Evolutionary conservation across 35 echinoderm and acorn worm species (phyloP).

Genomic region (Nesometra sesokonis): DNA sequence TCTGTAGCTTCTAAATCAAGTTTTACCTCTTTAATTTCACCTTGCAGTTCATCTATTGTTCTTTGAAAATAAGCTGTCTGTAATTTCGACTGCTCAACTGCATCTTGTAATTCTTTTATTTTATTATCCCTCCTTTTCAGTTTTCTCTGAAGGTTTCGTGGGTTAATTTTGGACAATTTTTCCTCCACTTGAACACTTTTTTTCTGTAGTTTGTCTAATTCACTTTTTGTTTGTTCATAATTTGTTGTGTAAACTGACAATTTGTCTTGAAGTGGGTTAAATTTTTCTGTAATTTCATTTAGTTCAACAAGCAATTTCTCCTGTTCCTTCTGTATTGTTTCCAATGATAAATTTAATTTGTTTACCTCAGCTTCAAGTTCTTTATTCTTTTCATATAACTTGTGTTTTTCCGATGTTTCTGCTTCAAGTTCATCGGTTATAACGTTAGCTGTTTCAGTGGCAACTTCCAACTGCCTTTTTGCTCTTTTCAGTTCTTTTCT

Average conservation of each 20-base stretch:
- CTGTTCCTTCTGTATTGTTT: not conserved
- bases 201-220: not conserved
- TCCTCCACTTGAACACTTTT: not conserved
- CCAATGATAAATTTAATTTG: not conserved
- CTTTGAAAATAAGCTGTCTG: not conserved
- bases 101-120: not conserved
- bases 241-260: not conserved
- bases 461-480: no score
- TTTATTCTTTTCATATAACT: not conserved
- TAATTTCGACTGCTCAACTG: not conserved
- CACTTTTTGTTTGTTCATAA: not conserved
- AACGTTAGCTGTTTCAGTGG: no score
- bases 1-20: not conserved
- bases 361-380: not conserved
- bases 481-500: no score
- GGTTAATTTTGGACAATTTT: not conserved
- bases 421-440: no score
- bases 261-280: not conserved
- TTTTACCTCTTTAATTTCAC: not conserved
- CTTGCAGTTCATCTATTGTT: not conserved
- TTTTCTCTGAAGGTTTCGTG: not conserved
- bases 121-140: not conserved
- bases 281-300: not conserved
- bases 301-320: not conserved
- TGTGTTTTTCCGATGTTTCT: no score